Evolutionary conservation across 2,797 vertebrate genomes (phyloP).

Genomic region (Microcaecilia unicolor): DNA sequence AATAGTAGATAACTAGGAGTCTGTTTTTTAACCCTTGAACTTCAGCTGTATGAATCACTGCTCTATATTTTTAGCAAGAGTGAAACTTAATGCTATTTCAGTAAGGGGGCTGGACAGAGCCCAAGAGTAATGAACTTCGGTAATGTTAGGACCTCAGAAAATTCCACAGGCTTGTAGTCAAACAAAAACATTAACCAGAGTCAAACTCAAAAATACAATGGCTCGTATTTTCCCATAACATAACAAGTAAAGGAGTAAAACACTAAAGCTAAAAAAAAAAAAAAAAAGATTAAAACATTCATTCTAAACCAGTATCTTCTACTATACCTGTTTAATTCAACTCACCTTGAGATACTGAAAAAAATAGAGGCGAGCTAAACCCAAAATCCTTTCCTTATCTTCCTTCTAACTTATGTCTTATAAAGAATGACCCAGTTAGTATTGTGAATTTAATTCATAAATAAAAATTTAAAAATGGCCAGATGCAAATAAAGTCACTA

Average conservation of each 20-base stretch:
- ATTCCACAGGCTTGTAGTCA: conserved; percentile 34
- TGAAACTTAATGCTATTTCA: conserved; percentile 4
- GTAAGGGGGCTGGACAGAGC: conserved; percentile 19
- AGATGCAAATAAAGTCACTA: conserved; percentile 29
- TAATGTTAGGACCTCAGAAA: conserved; percentile 38
- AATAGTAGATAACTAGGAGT: conserved; percentile 3
- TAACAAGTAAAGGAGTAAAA: conserved; percentile 15
- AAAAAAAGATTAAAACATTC: too few species aligned
- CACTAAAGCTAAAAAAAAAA: too few species aligned
- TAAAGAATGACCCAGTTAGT: conserved; percentile 12
- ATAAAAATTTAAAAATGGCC: too few species aligned
- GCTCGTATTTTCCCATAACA: conserved; percentile 9
- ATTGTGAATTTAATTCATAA: conserved; percentile 7
- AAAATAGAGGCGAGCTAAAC: too few species aligned
- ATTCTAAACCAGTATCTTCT: too few species aligned
- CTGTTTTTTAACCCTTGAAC: not conserved
- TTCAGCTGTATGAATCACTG: not conserved
- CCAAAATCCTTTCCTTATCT: too few species aligned
- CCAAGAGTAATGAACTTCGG: conserved; percentile 25
- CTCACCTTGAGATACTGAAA: too few species aligned
- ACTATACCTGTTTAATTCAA: too few species aligned
- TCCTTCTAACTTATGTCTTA: too few species aligned
- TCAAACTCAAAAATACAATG: conserved; percentile 12
- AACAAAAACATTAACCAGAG: conserved; percentile 29
- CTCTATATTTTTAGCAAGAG: conserved; percentile 1